These are phyloP conservation scores for Siniperca scherzeri DNA, from an alignment of 2,797 vertebrate genomes.

Conservation along the genomic window DNA sequence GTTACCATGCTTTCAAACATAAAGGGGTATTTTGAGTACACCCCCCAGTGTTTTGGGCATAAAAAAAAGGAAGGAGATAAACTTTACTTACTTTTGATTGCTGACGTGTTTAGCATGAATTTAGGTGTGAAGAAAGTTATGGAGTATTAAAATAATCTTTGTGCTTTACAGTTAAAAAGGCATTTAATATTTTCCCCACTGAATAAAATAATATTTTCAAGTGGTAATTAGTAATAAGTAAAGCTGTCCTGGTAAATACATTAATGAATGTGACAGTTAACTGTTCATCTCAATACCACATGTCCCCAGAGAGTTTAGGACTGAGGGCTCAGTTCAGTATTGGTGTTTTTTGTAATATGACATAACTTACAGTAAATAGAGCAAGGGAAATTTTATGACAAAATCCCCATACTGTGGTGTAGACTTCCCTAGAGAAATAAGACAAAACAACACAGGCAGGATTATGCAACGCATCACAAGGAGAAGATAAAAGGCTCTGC, in stretches of 20 bases:
- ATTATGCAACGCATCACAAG: slow-evolving; percentile 43
- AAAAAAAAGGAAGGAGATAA: not conserved
- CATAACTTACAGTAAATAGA: slow-evolving; percentile 41
- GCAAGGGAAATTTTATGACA: slow-evolving; percentile 32
- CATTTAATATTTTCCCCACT: not conserved
- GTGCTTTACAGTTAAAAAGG: not conserved
- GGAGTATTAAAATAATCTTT: not conserved
- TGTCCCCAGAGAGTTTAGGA: not conserved
- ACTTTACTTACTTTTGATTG: not conserved
- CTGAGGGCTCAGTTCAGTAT: not conserved
- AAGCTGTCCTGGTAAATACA: not conserved
- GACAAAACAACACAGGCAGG: not conserved
- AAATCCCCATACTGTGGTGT: slow-evolving; percentile 31
- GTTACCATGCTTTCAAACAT: not conserved
- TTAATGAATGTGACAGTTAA: not conserved
- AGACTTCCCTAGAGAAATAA: slow-evolving; percentile 41
- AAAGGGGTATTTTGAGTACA: not conserved
- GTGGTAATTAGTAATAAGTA: not conserved
- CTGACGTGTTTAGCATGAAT: not conserved
- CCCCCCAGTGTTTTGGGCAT: not conserved
- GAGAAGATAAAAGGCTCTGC: not conserved
- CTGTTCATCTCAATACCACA: not conserved
- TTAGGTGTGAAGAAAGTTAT: not conserved
- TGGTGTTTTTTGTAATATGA: slow-evolving; percentile 26
- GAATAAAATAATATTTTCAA: not conserved